phyloP scores from a whole-genome alignment of 2,113 vertebrate species.

The Psittacula cyanocephala region DNA sequence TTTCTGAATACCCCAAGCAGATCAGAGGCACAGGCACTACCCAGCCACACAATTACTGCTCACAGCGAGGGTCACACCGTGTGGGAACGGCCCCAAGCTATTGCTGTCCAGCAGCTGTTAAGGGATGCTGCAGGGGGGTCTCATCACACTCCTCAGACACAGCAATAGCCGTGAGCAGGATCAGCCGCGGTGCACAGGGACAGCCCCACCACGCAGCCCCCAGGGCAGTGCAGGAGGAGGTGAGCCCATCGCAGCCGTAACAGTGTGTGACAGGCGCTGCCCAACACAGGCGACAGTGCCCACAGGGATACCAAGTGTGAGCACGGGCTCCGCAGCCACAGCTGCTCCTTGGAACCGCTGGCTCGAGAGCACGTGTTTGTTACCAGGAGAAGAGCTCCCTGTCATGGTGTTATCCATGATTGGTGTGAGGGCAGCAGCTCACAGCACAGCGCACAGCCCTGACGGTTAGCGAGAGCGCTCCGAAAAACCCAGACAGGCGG shows the following conservation, averaged over 20 bases:
- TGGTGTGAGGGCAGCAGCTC: background rate
- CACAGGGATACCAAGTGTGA: accelerated
- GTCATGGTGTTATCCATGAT: background rate
- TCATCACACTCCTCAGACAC: accelerated
- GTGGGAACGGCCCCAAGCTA: background rate
- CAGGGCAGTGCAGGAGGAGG: background rate
- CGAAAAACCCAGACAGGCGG: background rate
- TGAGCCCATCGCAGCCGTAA: background rate
- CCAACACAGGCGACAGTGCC: accelerated
- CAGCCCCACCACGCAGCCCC: accelerated
- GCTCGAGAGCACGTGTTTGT: background rate
- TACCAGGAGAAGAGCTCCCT: background rate
- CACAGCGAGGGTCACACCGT: background rate
- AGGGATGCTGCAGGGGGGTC: background rate
- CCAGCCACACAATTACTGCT: slow-evolving; percentile 18
- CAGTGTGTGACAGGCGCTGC: accelerated
- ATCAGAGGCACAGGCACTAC: background rate
- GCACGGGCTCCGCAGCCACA: background rate
- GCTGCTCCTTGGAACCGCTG: background rate
- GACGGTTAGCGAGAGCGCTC: background rate
- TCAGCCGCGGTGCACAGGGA: background rate
- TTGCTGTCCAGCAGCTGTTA: background rate
- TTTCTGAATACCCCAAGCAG: background rate
- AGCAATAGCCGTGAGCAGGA: background rate
- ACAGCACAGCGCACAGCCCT: background rate